These are phyloP conservation scores for Hanleya hanleyi DNA, from an alignment of 2,888 invertebrate genomes.

Conservation along the genomic window DNA sequence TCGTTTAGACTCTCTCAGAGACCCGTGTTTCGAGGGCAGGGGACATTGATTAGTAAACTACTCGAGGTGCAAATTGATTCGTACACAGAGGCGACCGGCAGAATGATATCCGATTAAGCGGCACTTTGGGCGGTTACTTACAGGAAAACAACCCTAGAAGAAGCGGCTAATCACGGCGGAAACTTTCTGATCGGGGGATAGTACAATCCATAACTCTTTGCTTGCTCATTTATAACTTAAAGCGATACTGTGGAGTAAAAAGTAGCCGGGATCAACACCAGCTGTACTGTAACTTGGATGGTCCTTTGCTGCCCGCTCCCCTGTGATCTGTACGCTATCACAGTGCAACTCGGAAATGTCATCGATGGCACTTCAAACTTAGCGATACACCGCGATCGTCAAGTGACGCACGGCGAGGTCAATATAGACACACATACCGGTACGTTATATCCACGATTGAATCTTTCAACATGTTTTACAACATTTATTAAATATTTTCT, in stretches of 20 bases:
- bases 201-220: background rate
- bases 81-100: background rate
- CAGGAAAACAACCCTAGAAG: background rate
- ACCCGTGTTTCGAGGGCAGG: background rate
- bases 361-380: no score
- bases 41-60: background rate
- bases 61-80: conserved; percentile 7
- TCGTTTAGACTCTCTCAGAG: background rate
- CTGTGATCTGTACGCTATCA: no score
- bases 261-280: no score
- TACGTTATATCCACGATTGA: no score
- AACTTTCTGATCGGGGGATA: background rate
- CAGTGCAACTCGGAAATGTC: no score
- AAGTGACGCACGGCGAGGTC: no score
- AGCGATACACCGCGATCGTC: no score
- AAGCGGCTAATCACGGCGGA: background rate
- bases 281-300: no score
- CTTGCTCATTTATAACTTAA: background rate
- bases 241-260: background rate
- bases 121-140: background rate
- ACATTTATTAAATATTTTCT: no score
- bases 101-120: conserved; percentile 4
- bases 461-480: no score
- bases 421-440: no score
- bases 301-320: no score